Base-by-base conservation (phyloP, 2,797 vertebrate species). In the Tinamus major region DNA sequence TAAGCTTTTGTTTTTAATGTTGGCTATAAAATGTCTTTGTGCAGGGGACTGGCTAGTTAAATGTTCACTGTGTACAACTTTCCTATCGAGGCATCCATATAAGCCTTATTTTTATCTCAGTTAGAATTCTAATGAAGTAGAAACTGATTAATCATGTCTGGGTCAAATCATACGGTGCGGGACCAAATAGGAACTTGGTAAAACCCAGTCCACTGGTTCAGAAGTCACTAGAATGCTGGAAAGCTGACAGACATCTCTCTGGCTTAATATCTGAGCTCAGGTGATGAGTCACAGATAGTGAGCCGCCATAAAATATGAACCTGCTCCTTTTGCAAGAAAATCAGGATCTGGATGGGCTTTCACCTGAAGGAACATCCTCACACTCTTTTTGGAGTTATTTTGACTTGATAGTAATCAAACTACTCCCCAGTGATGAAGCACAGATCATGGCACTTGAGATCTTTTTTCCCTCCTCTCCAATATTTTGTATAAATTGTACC, bases 101-200 rank as follows among this genome's bases (percentile, higher is more conserved):
- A 59, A 70, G 35, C 8, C 15, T 5, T 48, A 1, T 61, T 70
- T 85, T 15, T 79, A 1, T 56, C 0, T 0, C 61, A 33, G 15
- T 8, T 63, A 10, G 41, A 87, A 65, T 85, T 21, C 27, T 85
- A 13, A 58, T 64, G 72, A 67, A 48, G 5, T 21, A n/a, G 44
- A 70, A 80, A 37, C 6, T 35, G 62, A 26, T 68, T 19, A 46
- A 83, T 69, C 19, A 6, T n/a, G 2, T 3, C 10, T 53, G 39
- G 35, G 14, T 8, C 1, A 2, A 31, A 64, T 13, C 6, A 26
- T 67, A 31, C 44, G 29, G 33, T 42, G 56, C 23, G 63, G 71
- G 82, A 4, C 6, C 19, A 49, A 39, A 16, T 0, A 0, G 5
- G 20, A 26, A 61, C 23, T 2, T 39, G n/a, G 24, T 31, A 8